phyloP scores from a whole-genome alignment of 2,797 vertebrate genomes.

The Babyrousa celebensis region DNA sequence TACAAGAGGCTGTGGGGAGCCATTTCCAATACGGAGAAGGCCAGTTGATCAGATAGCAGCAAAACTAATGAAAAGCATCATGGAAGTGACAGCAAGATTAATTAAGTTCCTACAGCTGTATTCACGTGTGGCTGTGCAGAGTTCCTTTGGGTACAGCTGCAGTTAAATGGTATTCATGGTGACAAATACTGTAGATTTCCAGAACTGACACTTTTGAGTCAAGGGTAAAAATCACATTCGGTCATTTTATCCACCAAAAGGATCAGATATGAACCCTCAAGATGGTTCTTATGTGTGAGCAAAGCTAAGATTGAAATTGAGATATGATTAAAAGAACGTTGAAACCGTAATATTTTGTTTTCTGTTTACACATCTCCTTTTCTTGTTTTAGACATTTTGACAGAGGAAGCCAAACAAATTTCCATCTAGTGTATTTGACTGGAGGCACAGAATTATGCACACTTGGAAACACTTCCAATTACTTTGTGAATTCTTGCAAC shows the following conservation, averaged over 20 bases:
- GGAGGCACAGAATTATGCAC: constrained; percentile 81
- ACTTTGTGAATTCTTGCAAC: constrained; percentile 75
- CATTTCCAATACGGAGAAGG: constrained; percentile 90
- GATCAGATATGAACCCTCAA: constrained; percentile 76
- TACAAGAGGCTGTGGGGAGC: constrained; percentile 88
- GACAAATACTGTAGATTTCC: constrained; percentile 96
- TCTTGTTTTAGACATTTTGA: constrained; percentile 85
- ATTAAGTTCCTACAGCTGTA: constrained; percentile 95
- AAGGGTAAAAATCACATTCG: constrained; percentile 96
- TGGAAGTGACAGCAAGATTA: constrained; percentile 98
- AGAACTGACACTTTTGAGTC: constrained; percentile 95
- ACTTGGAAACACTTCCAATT: constrained; percentile 85
- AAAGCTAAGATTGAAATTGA: constrained; percentile 85
- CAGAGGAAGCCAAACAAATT: constrained; percentile 83
- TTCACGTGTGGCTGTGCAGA: constrained; percentile 90
- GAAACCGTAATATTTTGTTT: constrained; percentile 78
- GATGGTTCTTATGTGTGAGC: constrained; percentile 87
- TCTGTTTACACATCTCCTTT: constrained; percentile 69
- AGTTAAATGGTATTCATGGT: constrained; percentile 96
- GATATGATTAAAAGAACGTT: constrained; percentile 81
- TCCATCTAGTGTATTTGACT: constrained; percentile 83
- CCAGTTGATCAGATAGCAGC: constrained; percentile 96
- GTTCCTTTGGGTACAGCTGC: constrained; percentile 93
- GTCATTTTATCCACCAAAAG: constrained; percentile 87
- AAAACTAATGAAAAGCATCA: constrained; percentile 98